Conservation (phyloP, 2,113 vertebrate genomes). For the Orycteropus afer region DNA sequence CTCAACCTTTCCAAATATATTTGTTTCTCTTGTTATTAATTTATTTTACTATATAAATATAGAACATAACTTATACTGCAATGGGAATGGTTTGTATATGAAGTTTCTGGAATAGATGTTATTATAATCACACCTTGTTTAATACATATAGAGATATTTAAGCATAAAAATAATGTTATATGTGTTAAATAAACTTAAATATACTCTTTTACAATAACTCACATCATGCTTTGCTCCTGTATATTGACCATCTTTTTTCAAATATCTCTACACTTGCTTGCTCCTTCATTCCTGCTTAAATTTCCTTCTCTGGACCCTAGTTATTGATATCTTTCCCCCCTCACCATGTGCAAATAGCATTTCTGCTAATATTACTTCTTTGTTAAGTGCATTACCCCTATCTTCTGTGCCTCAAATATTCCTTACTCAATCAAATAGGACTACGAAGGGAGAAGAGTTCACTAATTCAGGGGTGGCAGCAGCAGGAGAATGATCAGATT, state of each 20-base stretch:
- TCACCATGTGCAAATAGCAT: background rate
- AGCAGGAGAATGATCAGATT: background rate
- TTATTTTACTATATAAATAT: background rate
- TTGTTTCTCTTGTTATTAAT: background rate
- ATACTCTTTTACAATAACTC: background rate
- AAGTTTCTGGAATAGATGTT: background rate
- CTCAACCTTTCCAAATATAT: background rate
- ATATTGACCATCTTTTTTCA: no score
- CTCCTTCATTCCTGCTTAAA: background rate
- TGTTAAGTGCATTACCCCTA: background rate
- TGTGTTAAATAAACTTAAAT: no score
- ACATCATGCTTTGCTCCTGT: background rate
- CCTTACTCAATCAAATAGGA: background rate
- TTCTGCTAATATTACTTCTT: background rate
- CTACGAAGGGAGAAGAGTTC: background rate
- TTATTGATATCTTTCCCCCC: background rate
- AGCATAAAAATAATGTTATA: background rate
- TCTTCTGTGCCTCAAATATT: background rate
- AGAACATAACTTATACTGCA: background rate
- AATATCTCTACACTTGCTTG: background rate
- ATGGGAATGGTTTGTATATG: background rate
- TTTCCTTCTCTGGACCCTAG: background rate
- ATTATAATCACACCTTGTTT: background rate
- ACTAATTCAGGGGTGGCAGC: background rate
- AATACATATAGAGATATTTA: background rate